A percentile compares a stretch with the other conserved stretches of the same genome.
Evolutionary conservation across 2,797 vertebrate genomes (phyloP).

Genomic region (Pyrocephalus nanus): DNA sequence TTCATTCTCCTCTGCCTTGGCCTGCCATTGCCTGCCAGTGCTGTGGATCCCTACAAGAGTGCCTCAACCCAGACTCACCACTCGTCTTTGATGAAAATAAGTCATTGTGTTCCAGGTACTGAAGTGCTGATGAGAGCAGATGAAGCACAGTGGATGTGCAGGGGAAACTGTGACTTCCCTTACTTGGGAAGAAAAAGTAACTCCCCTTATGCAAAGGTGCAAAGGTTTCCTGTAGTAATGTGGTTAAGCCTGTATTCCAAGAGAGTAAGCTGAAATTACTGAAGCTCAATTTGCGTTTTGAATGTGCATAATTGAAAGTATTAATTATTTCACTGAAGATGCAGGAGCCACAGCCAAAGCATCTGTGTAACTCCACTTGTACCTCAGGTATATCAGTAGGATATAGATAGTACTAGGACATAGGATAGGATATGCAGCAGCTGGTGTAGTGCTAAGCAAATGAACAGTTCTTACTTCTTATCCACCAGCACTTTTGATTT

Average conservation of each 20-base stretch:
- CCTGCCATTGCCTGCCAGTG: neutral
- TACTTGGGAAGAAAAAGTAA: neutral
- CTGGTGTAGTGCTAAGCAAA: neutral
- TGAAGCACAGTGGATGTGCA: accelerated
- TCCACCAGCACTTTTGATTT: neutral
- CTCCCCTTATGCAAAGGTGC: neutral
- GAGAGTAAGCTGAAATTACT: neutral
- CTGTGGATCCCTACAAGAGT: accelerated
- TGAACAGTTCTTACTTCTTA: neutral
- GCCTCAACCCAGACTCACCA: neutral
- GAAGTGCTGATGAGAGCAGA: neutral
- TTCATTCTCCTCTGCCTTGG: neutral
- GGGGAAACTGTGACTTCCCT: neutral
- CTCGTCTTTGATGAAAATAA: neutral
- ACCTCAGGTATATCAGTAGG: neutral
- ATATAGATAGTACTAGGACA: neutral
- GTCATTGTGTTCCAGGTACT: accelerated
- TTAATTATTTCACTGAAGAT: neutral
- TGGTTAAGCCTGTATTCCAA: neutral
- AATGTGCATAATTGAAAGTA: neutral
- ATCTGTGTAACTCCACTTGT: neutral
- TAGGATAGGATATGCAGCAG: neutral
- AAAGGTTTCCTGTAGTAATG: neutral
- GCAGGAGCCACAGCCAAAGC: neutral
- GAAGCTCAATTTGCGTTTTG: neutral